Percentiles rank a stretch among this genome's conserved stretches.
These are phyloP conservation scores for Falco rusticolus DNA, from an alignment of 2,797 vertebrate species.

Conservation along the genomic window DNA sequence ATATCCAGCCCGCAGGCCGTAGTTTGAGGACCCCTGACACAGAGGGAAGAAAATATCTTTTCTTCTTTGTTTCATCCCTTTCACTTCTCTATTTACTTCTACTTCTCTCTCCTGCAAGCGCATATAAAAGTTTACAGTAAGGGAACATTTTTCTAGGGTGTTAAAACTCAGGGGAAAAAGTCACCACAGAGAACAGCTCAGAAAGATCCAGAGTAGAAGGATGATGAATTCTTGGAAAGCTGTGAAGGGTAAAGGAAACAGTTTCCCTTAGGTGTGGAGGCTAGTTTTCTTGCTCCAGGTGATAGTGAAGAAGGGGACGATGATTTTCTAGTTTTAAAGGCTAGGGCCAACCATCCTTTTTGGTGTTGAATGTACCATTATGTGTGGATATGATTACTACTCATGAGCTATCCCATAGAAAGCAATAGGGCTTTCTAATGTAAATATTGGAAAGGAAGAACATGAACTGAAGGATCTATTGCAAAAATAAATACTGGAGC, in stretches of 20 bases:
- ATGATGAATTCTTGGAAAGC: not conserved
- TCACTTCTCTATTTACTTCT: not conserved
- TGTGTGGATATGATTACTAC: not conserved
- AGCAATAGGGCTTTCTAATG: not conserved
- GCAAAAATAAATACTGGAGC: not conserved
- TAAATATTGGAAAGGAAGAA: not conserved
- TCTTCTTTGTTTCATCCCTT: not conserved
- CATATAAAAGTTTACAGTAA: not conserved
- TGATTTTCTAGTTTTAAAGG: not conserved
- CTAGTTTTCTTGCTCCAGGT: not conserved
- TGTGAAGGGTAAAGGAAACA: not conserved
- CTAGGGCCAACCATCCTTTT: not conserved
- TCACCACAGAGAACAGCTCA: not conserved
- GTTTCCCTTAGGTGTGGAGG: not conserved
- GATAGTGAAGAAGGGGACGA: not conserved
- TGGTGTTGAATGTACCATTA: not conserved
- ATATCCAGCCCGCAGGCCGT: too few relatives aligned
- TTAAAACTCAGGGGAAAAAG: not conserved
- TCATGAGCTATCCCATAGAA: not conserved
- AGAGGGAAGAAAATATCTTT: not conserved
- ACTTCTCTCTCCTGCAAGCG: not conserved
- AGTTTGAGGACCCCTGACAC: too few relatives aligned
- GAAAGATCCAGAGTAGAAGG: not conserved
- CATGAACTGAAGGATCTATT: not conserved
- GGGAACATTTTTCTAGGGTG: not conserved